These are phyloP conservation scores for Manis pentadactyla DNA, from an alignment of 2,797 vertebrate genomes.

Conservation along the genomic window DNA sequence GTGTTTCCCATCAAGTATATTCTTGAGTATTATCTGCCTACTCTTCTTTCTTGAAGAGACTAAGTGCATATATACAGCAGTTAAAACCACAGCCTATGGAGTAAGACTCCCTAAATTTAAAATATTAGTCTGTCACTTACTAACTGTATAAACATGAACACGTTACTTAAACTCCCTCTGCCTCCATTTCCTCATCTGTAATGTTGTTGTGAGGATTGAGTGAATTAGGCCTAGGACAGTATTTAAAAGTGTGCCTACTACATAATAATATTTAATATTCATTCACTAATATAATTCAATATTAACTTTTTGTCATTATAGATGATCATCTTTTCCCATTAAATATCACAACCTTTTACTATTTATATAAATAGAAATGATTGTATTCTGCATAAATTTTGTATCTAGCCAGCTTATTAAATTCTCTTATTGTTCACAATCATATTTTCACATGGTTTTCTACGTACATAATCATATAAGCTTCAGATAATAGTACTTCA, in stretches of 20 bases:
- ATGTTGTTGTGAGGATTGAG: background rate
- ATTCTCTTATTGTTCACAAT: background rate
- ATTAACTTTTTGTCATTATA: background rate
- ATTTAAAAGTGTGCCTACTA: background rate
- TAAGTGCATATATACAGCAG: background rate
- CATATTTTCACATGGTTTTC: background rate
- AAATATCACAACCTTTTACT: background rate
- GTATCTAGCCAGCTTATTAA: background rate
- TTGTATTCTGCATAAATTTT: background rate
- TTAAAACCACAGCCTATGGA: background rate
- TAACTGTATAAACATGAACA: background rate
- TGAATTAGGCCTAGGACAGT: background rate
- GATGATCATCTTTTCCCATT: background rate
- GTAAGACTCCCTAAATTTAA: background rate
- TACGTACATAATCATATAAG: background rate
- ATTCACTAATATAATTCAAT: background rate
- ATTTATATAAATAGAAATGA: background rate
- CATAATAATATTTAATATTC: background rate
- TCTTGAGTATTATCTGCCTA: background rate
- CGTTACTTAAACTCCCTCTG: background rate
- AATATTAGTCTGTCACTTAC: background rate
- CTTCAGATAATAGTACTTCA: conserved; percentile 39
- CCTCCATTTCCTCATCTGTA: background rate
- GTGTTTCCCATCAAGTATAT: conserved; percentile 7
- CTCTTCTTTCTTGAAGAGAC: conserved; percentile 14